Evolutionary conservation across 2,113 vertebrate species (phyloP).

Genomic region (Axis porcinus): DNA sequence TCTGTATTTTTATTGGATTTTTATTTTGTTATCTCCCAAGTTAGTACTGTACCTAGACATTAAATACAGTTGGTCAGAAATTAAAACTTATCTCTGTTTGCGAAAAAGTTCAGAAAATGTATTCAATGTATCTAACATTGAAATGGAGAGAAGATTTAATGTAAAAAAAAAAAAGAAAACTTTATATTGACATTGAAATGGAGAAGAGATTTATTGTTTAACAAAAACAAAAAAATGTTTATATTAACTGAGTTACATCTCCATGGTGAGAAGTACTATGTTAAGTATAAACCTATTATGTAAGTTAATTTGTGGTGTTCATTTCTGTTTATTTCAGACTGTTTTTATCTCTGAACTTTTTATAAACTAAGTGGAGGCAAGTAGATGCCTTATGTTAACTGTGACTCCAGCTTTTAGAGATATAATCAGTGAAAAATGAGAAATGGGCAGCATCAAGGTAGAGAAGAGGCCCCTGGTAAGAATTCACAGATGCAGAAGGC

Average conservation of each 20-base stretch:
- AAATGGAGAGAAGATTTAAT: constrained; percentile 30
- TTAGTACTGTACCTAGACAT: constrained; percentile 45
- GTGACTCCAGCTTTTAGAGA: background rate
- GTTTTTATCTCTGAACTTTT: background rate
- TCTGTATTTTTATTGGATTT: constrained; percentile 54
- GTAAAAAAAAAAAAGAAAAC: background rate
- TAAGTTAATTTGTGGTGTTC: constrained; percentile 22
- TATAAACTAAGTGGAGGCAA: background rate
- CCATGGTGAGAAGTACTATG: background rate
- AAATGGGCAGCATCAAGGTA: background rate
- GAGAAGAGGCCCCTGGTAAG: background rate
- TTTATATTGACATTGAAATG: constrained; percentile 27
- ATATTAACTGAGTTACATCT: constrained; percentile 10
- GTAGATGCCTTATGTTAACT: background rate
- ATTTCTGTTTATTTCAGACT: constrained; percentile 41
- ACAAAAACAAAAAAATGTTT: background rate
- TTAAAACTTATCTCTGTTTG: constrained; percentile 31
- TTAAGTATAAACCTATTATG: constrained; percentile 45
- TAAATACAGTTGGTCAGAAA: background rate
- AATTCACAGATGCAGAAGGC: background rate
- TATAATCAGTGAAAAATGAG: background rate
- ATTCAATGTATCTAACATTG: background rate
- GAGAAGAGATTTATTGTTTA: constrained; percentile 32
- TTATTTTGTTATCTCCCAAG: constrained; percentile 6
- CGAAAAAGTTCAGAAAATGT: background rate